Percentiles rank a stretch among this genome's conserved stretches.
Evolutionary conservation across 2,888 invertebrate genomes (phyloP).

Genomic region (Steinernema scapterisci): DNA sequence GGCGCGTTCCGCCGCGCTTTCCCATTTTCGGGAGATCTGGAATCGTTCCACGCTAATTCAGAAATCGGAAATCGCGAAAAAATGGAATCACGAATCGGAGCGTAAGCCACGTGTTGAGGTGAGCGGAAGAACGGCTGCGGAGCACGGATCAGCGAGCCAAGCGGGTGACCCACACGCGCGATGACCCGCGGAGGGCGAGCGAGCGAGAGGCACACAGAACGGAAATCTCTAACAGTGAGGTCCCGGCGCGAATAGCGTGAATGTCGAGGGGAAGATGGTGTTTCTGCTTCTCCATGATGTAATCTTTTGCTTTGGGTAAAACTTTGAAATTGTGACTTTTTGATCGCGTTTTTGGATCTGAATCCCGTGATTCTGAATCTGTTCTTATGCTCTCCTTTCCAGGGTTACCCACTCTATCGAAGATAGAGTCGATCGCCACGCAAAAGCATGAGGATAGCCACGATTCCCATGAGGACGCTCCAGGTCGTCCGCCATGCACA

Average conservation of each 20-base stretch:
- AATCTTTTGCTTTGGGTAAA: constrained; percentile 2
- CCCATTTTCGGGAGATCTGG: not conserved
- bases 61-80: no score
- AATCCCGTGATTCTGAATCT: not conserved
- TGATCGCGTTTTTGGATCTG: not conserved
- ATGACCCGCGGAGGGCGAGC: not conserved
- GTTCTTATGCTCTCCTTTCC: not conserved
- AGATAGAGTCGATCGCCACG: not conserved
- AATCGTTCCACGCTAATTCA: no score
- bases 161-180: not conserved
- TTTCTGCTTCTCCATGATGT: not conserved
- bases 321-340: not conserved
- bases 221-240: not conserved
- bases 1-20: not conserved
- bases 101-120: no score
- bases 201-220: not conserved
- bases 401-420: constrained; percentile 22
- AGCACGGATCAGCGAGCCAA: no score
- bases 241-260: not conserved
- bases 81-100: no score
- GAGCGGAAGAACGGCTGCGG: no score
- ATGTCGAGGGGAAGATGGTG: not conserved
- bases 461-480: not conserved
- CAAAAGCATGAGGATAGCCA: constrained; percentile 17
- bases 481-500: constrained; percentile 4